phyloP scores from a whole-genome alignment of 2,113 vertebrate genomes.

The Eidolon helvum region DNA sequence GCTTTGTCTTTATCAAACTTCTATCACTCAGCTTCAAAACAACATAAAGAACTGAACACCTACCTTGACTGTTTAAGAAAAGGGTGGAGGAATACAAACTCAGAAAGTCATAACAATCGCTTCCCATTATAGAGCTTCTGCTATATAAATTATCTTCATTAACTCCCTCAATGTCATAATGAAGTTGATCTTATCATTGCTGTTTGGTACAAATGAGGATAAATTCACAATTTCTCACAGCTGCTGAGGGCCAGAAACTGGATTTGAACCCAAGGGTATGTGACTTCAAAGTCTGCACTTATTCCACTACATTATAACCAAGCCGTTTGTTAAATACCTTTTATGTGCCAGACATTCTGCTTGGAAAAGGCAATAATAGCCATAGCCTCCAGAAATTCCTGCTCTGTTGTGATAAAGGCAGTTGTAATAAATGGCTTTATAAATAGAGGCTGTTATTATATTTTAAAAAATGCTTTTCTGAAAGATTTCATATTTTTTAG shows the following conservation, averaged over 20 bases:
- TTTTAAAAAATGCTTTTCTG: neutral
- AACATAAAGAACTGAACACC: neutral
- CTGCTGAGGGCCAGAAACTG: neutral
- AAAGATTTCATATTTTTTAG: slow-evolving; percentile 33
- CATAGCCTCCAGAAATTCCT: neutral
- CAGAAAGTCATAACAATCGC: neutral
- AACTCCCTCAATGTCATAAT: neutral
- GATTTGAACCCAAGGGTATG: neutral
- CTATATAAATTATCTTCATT: neutral
- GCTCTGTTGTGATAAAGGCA: neutral
- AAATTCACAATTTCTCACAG: neutral
- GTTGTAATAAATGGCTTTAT: slow-evolving; percentile 7
- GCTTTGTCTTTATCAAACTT: neutral
- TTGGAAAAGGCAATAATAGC: slow-evolving; percentile 23
- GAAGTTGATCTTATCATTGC: neutral
- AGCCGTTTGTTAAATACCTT: neutral
- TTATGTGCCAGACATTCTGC: neutral
- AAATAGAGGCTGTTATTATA: neutral
- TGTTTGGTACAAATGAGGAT: neutral
- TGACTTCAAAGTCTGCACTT: neutral
- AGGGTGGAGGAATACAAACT: neutral
- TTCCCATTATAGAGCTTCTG: neutral
- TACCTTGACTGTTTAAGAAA: neutral
- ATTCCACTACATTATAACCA: neutral
- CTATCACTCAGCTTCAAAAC: neutral